Percentiles rank a stretch among this genome's conserved stretches.
phyloP scores from a whole-genome alignment of 2,113 vertebrate genomes.

The Tetrax tetrax region DNA sequence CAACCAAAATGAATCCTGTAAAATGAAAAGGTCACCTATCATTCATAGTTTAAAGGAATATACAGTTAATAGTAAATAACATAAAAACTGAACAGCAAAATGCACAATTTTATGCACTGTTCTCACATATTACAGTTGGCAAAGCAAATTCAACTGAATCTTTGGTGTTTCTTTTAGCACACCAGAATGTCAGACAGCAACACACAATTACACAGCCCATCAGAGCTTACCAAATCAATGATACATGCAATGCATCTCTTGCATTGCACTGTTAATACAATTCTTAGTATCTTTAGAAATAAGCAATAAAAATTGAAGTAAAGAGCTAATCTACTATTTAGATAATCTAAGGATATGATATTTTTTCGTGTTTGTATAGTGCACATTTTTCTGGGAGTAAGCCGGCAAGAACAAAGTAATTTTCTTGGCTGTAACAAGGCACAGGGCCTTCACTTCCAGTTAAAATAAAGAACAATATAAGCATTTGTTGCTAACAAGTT shows the following conservation, averaged over 20 bases:
- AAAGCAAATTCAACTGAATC: neutral
- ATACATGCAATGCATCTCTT: neutral
- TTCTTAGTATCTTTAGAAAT: neutral
- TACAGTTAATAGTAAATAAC: neutral
- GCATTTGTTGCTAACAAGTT: neutral
- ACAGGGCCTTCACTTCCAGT: neutral
- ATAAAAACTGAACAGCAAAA: neutral
- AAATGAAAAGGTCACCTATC: constrained; percentile 20
- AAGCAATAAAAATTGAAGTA: neutral
- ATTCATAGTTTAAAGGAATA: neutral
- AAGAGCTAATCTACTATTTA: neutral
- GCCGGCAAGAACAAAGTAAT: neutral
- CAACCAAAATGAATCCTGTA: neutral
- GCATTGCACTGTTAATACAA: neutral
- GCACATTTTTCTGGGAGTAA: neutral
- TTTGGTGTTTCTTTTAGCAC: neutral
- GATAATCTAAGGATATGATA: neutral
- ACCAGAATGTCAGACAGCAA: neutral
- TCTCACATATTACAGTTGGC: neutral
- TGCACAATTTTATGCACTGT: neutral
- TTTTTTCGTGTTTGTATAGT: neutral
- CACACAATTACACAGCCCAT: neutral
- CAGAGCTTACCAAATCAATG: neutral
- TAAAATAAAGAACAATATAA: neutral
- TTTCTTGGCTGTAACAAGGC: neutral